Evolutionary conservation across 2,888 invertebrate species (phyloP).

Genomic region (Pseudolycoriella hygida): DNA sequence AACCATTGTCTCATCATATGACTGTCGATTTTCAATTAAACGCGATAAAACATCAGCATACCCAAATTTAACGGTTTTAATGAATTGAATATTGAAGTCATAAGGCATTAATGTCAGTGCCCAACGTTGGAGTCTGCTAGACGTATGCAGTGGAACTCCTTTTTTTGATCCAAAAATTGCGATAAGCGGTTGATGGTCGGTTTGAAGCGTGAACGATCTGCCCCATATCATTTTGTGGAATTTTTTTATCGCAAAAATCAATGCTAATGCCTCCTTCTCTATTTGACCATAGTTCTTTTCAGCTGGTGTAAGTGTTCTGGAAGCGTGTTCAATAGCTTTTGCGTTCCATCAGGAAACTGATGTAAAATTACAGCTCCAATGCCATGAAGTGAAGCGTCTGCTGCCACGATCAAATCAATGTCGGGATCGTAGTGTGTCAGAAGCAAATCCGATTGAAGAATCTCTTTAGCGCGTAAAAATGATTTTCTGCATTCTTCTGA

Average conservation of each 20-base stretch:
- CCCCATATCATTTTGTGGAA: conserved; percentile 18
- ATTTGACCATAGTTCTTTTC: conserved; percentile 20
- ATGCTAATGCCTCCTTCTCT: conserved; percentile 19
- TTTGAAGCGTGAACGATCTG: conserved; percentile 10
- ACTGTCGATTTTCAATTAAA: background rate
- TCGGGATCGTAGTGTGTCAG: conserved; percentile 12
- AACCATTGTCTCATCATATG: background rate
- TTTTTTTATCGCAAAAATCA: conserved; percentile 17
- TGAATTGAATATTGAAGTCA: conserved; percentile 2
- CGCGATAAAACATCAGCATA: conserved; percentile 4
- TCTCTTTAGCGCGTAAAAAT: conserved; percentile 7
- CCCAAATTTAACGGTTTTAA: background rate
- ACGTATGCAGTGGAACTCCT: conserved; percentile 13
- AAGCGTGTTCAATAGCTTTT: conserved; percentile 17
- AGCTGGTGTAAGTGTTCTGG: conserved; percentile 16
- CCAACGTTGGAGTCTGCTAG: conserved; percentile 16
- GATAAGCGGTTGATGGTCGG: conserved; percentile 24
- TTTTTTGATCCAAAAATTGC: conserved; percentile 18
- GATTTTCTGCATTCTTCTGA: conserved; percentile 3
- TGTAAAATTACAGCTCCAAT: conserved; percentile 12
- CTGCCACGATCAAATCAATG: conserved; percentile 11
- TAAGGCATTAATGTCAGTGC: conserved; percentile 12
- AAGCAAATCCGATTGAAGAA: conserved; percentile 9
- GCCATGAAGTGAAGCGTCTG: conserved; percentile 12
- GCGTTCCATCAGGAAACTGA: conserved; percentile 15